phyloP scores from a whole-genome alignment of 2,888 invertebrate genomes.

The Auanema freiburgensis region DNA sequence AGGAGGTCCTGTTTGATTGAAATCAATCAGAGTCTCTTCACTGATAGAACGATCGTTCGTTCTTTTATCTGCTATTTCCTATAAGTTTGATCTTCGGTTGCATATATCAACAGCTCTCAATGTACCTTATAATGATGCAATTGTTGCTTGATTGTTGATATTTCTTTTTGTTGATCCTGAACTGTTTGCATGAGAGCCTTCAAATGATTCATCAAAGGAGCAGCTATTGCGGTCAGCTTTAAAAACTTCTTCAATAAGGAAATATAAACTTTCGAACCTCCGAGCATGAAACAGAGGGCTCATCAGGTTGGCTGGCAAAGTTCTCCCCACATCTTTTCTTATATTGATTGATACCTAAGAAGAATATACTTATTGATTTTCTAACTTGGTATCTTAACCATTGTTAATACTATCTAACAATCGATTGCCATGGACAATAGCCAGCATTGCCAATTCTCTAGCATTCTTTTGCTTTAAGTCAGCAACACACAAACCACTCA shows the following conservation, averaged over 20 bases:
- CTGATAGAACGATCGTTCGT: conserved; percentile 50
- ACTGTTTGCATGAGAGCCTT: conserved; percentile 60
- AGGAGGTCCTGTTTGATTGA: too few species aligned
- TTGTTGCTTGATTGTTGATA: conserved; percentile 49
- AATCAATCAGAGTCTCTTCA: conserved; percentile 58
- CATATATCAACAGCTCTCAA: too few species aligned
- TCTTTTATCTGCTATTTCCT: conserved; percentile 45
- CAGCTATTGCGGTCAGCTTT: conserved; percentile 58
- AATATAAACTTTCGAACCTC: conserved; percentile 21
- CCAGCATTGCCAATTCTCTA: conserved; percentile 60
- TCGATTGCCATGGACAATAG: conserved; percentile 65
- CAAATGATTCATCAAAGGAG: conserved; percentile 64
- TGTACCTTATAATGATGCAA: conserved; percentile 48
- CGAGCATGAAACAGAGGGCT: conserved; percentile 62
- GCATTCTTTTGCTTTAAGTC: conserved; percentile 65
- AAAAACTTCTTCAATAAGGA: conserved; percentile 1
- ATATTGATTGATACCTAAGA: too few species aligned
- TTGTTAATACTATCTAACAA: conserved; percentile 58
- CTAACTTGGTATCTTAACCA: conserved; percentile 11
- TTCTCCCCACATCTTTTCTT: too few species aligned
- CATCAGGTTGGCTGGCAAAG: background rate
- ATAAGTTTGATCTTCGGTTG: conserved; percentile 24
- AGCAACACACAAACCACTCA: conserved; percentile 84
- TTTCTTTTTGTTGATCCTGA: conserved; percentile 58
- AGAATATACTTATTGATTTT: too few species aligned